Evolutionary conservation across 2,113 vertebrate genomes (phyloP).

Genomic region (Syngnathus typhle): DNA sequence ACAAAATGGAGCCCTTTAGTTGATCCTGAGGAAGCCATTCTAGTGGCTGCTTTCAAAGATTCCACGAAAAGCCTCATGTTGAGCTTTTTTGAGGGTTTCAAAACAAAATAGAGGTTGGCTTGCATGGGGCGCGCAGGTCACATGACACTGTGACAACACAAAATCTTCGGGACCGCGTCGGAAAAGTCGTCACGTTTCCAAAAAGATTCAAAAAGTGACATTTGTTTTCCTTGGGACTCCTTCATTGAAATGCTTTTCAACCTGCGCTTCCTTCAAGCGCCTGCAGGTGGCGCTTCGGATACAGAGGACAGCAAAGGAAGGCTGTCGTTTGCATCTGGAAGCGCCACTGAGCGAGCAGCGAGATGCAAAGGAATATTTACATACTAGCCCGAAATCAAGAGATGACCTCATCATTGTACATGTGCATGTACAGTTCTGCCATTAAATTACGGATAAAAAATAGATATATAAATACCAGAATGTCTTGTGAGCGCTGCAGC

Average conservation of each 20-base stretch:
- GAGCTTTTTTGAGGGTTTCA: not conserved
- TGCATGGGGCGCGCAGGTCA: not conserved
- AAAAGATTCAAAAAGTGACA: not conserved
- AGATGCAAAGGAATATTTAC: not conserved
- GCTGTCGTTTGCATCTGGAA: not conserved
- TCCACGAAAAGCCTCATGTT: not conserved
- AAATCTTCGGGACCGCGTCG: not conserved
- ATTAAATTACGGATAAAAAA: conserved; percentile 1
- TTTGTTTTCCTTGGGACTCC: not conserved
- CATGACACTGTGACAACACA: not conserved
- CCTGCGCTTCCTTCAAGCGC: not conserved
- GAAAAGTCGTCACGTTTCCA: not conserved
- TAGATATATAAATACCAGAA: conserved; percentile 8
- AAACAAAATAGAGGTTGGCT: not conserved
- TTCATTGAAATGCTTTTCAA: not conserved
- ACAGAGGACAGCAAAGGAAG: not conserved
- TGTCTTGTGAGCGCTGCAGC: not conserved
- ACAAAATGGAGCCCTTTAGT: conserved; percentile 4
- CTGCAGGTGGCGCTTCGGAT: not conserved
- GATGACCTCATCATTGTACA: not conserved
- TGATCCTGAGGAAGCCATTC: conserved; percentile 12
- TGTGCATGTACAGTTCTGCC: not conserved
- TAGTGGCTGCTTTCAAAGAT: not conserved
- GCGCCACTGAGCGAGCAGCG: not conserved
- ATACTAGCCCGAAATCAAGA: not conserved